Percentiles rank a stretch among this genome's conserved stretches.
Evolutionary conservation across 2,888 invertebrate genomes (phyloP).

Genomic region (Drosophila kanekoi): DNA sequence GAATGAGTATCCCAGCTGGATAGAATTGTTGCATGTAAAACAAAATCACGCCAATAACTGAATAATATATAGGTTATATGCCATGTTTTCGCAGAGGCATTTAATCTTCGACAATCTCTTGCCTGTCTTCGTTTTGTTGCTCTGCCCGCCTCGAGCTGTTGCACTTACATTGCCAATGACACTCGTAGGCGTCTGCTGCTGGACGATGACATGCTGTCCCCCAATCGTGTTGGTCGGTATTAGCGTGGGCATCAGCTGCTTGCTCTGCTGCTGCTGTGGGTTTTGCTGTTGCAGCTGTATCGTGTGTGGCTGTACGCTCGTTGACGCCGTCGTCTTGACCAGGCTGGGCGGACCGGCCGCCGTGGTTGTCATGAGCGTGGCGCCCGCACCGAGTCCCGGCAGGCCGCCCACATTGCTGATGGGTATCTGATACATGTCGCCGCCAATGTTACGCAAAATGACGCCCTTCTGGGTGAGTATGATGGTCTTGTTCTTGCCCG

Average conservation of each 20-base stretch:
- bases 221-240: conserved; percentile 83
- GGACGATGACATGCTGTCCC: conserved; percentile 83
- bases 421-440: conserved; percentile 85
- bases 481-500: conserved; percentile 84
- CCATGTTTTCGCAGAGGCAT: neutral
- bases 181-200: conserved; percentile 81
- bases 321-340: conserved; percentile 81
- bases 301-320: conserved; percentile 73
- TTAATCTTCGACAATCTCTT: neutral
- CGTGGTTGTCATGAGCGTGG: conserved; percentile 83
- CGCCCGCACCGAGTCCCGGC: conserved; percentile 75
- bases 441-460: conserved; percentile 84
- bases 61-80: neutral
- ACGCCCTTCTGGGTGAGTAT: conserved; percentile 85
- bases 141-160: neutral
- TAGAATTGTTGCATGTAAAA: no score
- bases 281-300: conserved; percentile 76
- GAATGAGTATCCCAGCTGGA: no score
- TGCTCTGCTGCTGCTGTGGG: conserved; percentile 73
- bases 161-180: conserved; percentile 83
- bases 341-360: conserved; percentile 83
- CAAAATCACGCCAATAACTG: no score
- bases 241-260: conserved; percentile 83
- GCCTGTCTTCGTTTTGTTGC: neutral
- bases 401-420: conserved; percentile 84